These are phyloP conservation scores for Drosophila macrospina DNA, from an alignment of 2,888 invertebrate species.

Conservation along the genomic window DNA sequence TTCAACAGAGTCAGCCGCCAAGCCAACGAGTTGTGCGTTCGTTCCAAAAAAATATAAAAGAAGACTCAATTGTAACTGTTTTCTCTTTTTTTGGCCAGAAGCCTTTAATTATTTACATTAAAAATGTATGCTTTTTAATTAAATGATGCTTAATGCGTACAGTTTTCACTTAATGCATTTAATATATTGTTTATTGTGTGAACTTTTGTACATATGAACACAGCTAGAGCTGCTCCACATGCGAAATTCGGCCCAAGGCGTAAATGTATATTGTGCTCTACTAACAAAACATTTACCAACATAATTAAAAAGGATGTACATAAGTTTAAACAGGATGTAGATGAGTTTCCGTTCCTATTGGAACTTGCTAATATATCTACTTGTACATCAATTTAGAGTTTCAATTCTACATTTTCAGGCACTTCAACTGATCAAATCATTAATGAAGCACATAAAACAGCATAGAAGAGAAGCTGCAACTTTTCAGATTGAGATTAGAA, in stretches of 20 bases:
- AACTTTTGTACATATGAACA: neutral
- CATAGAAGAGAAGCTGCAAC: too few species aligned
- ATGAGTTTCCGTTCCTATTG: too few species aligned
- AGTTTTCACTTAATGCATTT: constrained; percentile 41
- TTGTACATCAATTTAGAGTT: too few species aligned
- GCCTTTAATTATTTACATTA: constrained; percentile 60
- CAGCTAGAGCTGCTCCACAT: too few species aligned
- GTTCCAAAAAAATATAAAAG: constrained; percentile 8
- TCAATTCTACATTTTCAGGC: too few species aligned
- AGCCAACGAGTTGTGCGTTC: neutral
- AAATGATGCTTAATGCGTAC: constrained; percentile 48
- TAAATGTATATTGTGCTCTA: neutral
- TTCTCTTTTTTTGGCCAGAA: constrained; percentile 24
- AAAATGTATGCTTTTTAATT: constrained; percentile 58
- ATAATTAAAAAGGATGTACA: too few species aligned
- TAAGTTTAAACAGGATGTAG: too few species aligned
- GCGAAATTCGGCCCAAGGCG: neutral
- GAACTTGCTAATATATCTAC: too few species aligned
- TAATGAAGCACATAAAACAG: too few species aligned
- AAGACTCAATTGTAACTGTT: constrained; percentile 59
- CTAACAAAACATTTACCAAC: too few species aligned
- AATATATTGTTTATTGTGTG: constrained; percentile 28
- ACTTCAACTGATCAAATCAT: too few species aligned
- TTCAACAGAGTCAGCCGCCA: constrained; percentile 39
- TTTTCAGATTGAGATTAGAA: too few species aligned